Percentiles rank a stretch among this genome's conserved stretches.
Evolutionary conservation across 1,140 invertebrate species (phyloP).

Genomic region (Danaus plexippus): DNA sequence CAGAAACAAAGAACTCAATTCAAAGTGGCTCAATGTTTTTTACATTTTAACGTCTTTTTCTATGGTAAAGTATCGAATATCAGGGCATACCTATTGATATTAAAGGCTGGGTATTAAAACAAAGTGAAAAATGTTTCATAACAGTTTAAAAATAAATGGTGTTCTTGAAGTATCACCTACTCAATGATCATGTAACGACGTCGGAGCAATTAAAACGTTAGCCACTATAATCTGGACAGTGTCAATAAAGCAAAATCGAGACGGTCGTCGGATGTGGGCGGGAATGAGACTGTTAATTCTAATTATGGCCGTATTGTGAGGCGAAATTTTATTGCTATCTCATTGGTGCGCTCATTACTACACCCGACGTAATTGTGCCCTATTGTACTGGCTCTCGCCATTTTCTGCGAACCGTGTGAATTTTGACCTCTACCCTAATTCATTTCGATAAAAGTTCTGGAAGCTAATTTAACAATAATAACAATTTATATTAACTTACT

Average conservation of each 20-base stretch:
- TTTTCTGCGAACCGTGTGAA: slow-evolving; percentile 62
- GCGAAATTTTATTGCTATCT: slow-evolving; percentile 69
- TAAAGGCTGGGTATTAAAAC: too few species aligned
- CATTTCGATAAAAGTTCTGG: slow-evolving; percentile 3
- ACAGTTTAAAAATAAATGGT: too few species aligned
- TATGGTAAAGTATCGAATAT: too few species aligned
- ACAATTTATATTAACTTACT: too few species aligned
- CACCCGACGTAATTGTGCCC: slow-evolving; percentile 52
- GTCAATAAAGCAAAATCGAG: slow-evolving; percentile 49
- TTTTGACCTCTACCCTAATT: slow-evolving; percentile 41
- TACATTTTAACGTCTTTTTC: too few species aligned
- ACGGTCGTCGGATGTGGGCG: slow-evolving; percentile 59
- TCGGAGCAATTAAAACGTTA: not conserved
- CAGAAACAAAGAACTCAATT: slow-evolving; percentile 27
- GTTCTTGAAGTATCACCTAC: too few species aligned
- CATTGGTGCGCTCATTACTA: slow-evolving; percentile 62
- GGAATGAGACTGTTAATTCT: slow-evolving; percentile 69
- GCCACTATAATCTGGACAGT: slow-evolving; percentile 33
- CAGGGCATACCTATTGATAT: too few species aligned
- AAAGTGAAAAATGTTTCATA: too few species aligned
- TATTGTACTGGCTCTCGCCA: slow-evolving; percentile 51
- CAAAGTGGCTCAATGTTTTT: not conserved
- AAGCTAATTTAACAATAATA: too few species aligned
- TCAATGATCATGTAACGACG: too few species aligned
- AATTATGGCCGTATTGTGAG: slow-evolving; percentile 66